phyloP scores from a whole-genome alignment of 2,888 invertebrate species.

The Agonopterix arenella region DNA sequence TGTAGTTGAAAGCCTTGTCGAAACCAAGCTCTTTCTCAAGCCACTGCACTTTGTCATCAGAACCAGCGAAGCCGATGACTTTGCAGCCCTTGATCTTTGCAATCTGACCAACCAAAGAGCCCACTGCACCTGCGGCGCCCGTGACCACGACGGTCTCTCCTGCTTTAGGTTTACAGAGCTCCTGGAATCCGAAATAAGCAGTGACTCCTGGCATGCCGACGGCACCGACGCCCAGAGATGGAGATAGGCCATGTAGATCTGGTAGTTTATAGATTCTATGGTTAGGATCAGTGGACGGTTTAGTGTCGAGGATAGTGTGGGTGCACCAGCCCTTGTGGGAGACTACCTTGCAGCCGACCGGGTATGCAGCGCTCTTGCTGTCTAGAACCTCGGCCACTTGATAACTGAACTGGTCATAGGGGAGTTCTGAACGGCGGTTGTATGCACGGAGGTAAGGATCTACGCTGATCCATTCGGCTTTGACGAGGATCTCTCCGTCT shows the following conservation, averaged over 20 bases:
- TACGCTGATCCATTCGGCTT: slow-evolving; percentile 39
- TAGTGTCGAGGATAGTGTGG: slow-evolving; percentile 41
- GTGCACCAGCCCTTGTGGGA: slow-evolving; percentile 82
- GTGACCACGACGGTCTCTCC: slow-evolving; percentile 84
- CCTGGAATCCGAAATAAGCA: slow-evolving; percentile 83
- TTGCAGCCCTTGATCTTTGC: slow-evolving; percentile 81
- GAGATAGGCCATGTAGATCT: slow-evolving; percentile 63
- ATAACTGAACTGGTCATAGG: slow-evolving; percentile 26
- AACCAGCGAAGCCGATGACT: slow-evolving; percentile 84
- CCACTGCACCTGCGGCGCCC: slow-evolving; percentile 86
- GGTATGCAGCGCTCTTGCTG: slow-evolving; percentile 76
- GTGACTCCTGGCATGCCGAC: slow-evolving; percentile 83
- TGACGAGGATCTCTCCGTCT: slow-evolving; percentile 66
- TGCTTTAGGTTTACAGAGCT: slow-evolving; percentile 80
- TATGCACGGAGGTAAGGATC: slow-evolving; percentile 40
- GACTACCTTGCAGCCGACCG: slow-evolving; percentile 77
- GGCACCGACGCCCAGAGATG: slow-evolving; percentile 77
- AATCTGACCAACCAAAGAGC: slow-evolving; percentile 84
- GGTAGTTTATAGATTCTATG: slow-evolving; percentile 54
- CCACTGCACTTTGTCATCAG: slow-evolving; percentile 83
- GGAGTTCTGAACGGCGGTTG: slow-evolving; percentile 14
- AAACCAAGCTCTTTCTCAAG: slow-evolving; percentile 80
- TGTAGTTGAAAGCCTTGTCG: slow-evolving; percentile 85
- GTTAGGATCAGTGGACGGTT: slow-evolving; percentile 10
- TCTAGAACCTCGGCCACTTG: slow-evolving; percentile 67